Conservation (phyloP, 2,113 vertebrate species). For the Tretioscincus oriximinensis region DNA sequence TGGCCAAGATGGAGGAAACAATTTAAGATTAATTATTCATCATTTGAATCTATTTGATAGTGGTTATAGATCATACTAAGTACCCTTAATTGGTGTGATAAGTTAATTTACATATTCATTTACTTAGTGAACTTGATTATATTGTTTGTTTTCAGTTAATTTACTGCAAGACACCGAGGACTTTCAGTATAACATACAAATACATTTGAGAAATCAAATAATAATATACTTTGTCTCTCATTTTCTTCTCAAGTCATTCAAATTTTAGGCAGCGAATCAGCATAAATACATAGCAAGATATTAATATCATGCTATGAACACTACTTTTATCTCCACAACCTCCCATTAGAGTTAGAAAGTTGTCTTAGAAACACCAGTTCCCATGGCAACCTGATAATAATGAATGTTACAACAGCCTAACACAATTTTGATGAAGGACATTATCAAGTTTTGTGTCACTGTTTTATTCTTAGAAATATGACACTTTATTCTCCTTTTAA, state of each 20-base stretch:
- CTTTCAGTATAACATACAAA: too few species aligned
- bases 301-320: not conserved
- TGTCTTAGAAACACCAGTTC: constrained; percentile 1
- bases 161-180: too few species aligned
- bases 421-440: not conserved
- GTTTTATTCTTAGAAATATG: constrained; percentile 13
- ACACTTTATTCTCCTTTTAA: not conserved
- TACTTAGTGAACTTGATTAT: too few species aligned
- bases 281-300: not conserved
- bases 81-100: too few species aligned
- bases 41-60: too few species aligned
- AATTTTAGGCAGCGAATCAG: not conserved
- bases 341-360: not conserved
- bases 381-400: constrained; percentile 15
- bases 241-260: constrained; percentile 2
- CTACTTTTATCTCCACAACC: not conserved
- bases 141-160: too few species aligned
- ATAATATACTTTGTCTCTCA: not conserved
- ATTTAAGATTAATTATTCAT: too few species aligned
- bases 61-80: too few species aligned
- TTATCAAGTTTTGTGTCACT: not conserved
- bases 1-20: too few species aligned
- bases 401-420: not conserved
- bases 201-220: too few species aligned
- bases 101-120: too few species aligned